These are phyloP conservation scores for Hyles vespertilio DNA, from an alignment of 1,140 invertebrate genomes.

Conservation along the genomic window DNA sequence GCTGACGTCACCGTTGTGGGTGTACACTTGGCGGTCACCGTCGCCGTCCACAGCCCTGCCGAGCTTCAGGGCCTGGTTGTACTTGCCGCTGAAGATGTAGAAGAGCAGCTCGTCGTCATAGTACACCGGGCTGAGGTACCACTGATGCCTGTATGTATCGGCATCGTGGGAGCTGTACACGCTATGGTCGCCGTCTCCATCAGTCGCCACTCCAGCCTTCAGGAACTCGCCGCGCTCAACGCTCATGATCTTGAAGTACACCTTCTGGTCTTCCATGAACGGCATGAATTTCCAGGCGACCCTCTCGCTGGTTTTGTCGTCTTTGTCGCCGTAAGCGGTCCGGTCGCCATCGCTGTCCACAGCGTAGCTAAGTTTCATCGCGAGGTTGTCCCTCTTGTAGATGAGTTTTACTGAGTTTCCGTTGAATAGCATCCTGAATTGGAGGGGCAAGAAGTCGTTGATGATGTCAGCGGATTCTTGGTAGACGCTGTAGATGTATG, in stretches of 20 bases:
- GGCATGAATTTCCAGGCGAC: not conserved
- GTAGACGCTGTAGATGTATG: conserved; percentile 1
- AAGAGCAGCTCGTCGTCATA: not conserved
- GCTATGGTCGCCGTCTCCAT: not conserved
- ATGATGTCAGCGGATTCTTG: not conserved
- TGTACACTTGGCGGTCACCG: not conserved
- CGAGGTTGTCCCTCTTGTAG: conserved; percentile 3
- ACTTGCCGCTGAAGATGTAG: conserved; percentile 4
- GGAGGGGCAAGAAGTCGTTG: not conserved
- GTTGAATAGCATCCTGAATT: conserved; percentile 4
- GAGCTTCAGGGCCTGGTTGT: conserved; percentile 8
- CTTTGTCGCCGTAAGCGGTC: not conserved
- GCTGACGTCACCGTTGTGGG: conserved; percentile 2
- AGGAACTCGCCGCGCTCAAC: not conserved
- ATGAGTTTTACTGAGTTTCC: conserved; percentile 3
- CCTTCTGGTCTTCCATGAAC: not conserved
- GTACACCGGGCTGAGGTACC: conserved; percentile 1
- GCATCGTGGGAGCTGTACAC: not conserved
- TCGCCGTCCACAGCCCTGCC: not conserved
- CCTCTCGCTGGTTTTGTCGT: not conserved
- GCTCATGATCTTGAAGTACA: conserved; percentile 4
- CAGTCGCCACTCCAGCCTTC: not conserved
- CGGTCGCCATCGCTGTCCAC: not conserved
- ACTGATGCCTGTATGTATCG: conserved; percentile 5
- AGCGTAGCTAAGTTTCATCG: not conserved